Conservation (phyloP, 2,113 vertebrate species). For the Lycocorax pyrrhopterus region DNA sequence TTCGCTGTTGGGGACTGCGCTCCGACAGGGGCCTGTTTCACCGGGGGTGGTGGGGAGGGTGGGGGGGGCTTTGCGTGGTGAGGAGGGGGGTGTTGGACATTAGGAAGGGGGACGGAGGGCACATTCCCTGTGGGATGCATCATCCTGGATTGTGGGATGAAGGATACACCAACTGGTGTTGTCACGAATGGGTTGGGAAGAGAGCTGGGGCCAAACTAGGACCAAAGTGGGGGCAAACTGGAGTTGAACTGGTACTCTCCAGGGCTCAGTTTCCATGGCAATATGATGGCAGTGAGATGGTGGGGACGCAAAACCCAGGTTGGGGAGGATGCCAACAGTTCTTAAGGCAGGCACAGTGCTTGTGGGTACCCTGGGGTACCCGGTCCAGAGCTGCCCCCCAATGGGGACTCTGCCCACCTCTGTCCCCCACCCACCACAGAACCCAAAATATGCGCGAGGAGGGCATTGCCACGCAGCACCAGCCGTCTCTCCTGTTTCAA, state of each 20-base stretch:
- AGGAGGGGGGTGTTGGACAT: not conserved
- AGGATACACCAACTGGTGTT: not conserved
- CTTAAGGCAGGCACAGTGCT: not conserved
- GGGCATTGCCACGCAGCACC: not conserved
- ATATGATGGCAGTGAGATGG: not conserved
- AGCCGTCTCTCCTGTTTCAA: conserved; percentile 10
- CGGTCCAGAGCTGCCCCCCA: not conserved
- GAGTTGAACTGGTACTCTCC: not conserved
- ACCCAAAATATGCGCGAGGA: not conserved
- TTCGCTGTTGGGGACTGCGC: conserved; percentile 73
- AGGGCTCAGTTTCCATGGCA: conserved; percentile 47
- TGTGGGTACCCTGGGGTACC: not conserved
- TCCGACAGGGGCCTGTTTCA: conserved; percentile 38
- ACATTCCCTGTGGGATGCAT: not conserved
- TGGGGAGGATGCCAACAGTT: not conserved
- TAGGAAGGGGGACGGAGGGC: not conserved
- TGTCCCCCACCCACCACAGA: not conserved
- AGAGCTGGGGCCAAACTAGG: not conserved
- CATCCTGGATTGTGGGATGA: not conserved
- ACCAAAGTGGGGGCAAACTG: not conserved
- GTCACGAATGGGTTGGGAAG: not conserved
- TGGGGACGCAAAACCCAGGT: not conserved
- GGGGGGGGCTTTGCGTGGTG: not conserved
- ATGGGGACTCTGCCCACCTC: not conserved
- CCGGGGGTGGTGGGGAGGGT: not conserved